Evolutionary conservation across 2,113 vertebrate species (phyloP).

Genomic region (Toxostoma redivivum): DNA sequence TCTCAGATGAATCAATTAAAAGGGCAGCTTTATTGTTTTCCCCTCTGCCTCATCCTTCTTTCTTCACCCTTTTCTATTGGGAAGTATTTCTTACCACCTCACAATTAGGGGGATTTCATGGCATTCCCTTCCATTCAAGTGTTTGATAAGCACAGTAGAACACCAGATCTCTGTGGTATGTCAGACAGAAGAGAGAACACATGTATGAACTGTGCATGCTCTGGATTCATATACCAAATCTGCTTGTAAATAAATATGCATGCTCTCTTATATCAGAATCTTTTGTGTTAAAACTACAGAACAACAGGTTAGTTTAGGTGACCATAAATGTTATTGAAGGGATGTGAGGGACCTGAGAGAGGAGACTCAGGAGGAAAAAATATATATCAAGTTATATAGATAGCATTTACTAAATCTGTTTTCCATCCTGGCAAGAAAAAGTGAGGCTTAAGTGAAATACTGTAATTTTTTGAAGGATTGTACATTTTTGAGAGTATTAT

Average conservation of each 20-base stretch:
- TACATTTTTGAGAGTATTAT: background rate
- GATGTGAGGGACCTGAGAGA: background rate
- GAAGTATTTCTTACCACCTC: background rate
- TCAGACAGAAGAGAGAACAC: background rate
- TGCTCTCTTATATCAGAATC: background rate
- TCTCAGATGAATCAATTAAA: background rate
- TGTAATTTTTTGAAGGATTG: background rate
- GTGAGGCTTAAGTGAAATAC: background rate
- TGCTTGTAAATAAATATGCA: background rate
- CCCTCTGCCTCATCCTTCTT: background rate
- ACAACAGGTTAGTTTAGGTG: background rate
- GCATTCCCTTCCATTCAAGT: background rate
- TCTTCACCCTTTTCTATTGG: background rate
- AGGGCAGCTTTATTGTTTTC: background rate
- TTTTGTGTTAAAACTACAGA: background rate
- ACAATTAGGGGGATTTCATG: background rate
- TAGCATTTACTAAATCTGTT: background rate
- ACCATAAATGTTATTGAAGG: background rate
- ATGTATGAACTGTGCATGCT: background rate
- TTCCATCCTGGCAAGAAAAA: background rate
- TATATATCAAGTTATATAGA: background rate
- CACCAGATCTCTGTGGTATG: background rate
- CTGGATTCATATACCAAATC: background rate
- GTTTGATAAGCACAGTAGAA: background rate
- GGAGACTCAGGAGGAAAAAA: background rate